Percentiles rank a stretch among this genome's conserved stretches.
Evolutionary conservation across 2,113 vertebrate genomes (phyloP).

Genomic region (Mormyrus iriodes): DNA sequence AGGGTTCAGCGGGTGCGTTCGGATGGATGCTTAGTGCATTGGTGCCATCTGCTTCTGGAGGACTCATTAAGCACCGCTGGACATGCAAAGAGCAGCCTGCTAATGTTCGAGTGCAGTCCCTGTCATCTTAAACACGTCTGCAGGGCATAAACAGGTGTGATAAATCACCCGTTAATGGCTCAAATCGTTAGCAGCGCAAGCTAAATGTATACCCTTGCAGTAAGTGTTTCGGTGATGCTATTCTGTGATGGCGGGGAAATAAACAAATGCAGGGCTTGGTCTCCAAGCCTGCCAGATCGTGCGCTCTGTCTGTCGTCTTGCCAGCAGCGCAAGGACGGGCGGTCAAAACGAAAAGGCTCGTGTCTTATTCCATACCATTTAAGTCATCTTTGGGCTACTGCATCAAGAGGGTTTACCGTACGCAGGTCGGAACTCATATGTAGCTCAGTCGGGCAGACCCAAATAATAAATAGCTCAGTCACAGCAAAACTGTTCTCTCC

Average conservation of each 20-base stretch:
- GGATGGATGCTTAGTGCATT: conserved; percentile 57
- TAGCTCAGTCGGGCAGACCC: not conserved
- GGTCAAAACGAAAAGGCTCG: not conserved
- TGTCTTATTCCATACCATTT: not conserved
- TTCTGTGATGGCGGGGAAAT: not conserved
- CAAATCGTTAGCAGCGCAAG: not conserved
- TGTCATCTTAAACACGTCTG: not conserved
- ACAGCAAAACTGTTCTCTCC: not conserved
- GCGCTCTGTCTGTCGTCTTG: not conserved
- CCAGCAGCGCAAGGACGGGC: not conserved
- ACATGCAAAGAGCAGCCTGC: not conserved
- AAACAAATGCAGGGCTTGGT: not conserved
- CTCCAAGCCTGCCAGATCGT: not conserved
- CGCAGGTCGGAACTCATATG: no score
- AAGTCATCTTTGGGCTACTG: not conserved
- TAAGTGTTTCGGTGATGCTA: not conserved
- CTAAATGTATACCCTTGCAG: not conserved
- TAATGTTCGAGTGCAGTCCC: not conserved
- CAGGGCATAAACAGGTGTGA: not conserved
- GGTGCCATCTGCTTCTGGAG: conserved; percentile 31
- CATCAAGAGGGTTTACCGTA: not conserved
- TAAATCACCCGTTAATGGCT: not conserved
- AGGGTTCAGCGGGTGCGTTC: conserved; percentile 45
- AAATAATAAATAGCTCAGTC: not conserved
- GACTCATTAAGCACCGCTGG: conserved; percentile 44